Conservation (phyloP, 2,888 invertebrate genomes). For the Drosophila borealis region DNA sequence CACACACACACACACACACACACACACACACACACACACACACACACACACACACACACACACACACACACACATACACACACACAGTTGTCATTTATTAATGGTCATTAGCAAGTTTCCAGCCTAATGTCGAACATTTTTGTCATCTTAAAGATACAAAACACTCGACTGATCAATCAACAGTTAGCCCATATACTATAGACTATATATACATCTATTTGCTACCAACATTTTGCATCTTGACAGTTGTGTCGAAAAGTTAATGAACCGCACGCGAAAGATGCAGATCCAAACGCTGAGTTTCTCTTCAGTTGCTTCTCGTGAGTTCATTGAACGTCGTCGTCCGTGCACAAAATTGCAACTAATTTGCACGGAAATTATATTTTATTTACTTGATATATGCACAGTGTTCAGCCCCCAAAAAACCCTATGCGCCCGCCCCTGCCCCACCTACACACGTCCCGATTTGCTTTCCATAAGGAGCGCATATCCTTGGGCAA, state of each 20-base stretch:
- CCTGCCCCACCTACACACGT: background rate
- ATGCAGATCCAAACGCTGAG: background rate
- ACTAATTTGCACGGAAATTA: conserved; percentile 73
- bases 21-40: conserved; percentile 25
- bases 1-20: conserved; percentile 7
- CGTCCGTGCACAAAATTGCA: conserved; percentile 73
- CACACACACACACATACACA: background rate
- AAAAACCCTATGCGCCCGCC: background rate
- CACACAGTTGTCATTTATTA: conserved; percentile 67
- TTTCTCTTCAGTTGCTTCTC: background rate
- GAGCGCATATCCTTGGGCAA: conserved; percentile 65
- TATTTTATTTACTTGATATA: conserved; percentile 63
- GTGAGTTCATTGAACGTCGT: conserved; percentile 69
- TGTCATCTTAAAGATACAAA: conserved; percentile 50
- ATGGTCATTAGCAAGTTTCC: conserved; percentile 64
- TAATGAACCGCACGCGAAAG: conserved; percentile 62
- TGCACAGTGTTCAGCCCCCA: background rate
- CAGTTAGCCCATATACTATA: conserved; percentile 60
- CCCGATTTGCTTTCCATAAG: conserved; percentile 7
- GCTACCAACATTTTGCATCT: conserved; percentile 43
- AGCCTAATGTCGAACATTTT: conserved; percentile 35
- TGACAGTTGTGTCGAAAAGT: conserved; percentile 71
- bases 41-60: conserved; percentile 13
- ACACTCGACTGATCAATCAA: conserved; percentile 67
- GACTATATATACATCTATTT: conserved; percentile 4